phyloP scores from a whole-genome alignment of 1,140 invertebrate species.

The Lethrus apterus region DNA sequence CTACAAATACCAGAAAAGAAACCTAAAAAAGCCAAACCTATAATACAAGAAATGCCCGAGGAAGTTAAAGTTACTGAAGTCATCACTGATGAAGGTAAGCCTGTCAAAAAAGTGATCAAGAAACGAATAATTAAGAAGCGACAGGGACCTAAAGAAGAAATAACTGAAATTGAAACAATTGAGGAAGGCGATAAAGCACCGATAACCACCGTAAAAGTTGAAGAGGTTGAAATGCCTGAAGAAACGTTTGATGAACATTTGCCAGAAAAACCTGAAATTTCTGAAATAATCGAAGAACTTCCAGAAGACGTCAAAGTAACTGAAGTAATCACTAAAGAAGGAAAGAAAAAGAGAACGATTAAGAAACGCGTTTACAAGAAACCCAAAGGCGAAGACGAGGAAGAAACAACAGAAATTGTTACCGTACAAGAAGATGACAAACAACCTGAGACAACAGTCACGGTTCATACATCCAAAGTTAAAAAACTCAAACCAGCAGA shows the following conservation, averaged over 20 bases:
- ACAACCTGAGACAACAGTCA: slow-evolving; percentile 31
- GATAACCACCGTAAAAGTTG: slow-evolving; percentile 34
- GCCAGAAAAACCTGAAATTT: slow-evolving; percentile 13
- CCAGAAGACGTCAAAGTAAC: slow-evolving; percentile 40
- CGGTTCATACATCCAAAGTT: slow-evolving; percentile 20
- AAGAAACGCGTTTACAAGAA: slow-evolving; percentile 16
- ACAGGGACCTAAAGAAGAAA: slow-evolving; percentile 33
- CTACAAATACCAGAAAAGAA: slow-evolving; percentile 5
- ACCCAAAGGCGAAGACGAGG: slow-evolving; percentile 26
- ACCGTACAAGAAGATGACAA: slow-evolving; percentile 30
- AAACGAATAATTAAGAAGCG: slow-evolving; percentile 31
- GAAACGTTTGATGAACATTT: slow-evolving; percentile 16
- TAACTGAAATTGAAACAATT: slow-evolving; percentile 34
- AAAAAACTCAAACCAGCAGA: neutral
- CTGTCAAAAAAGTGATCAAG: slow-evolving; percentile 29
- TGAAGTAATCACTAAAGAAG: slow-evolving; percentile 31
- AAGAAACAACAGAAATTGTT: slow-evolving; percentile 37
- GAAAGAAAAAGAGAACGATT: slow-evolving; percentile 30
- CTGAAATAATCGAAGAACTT: slow-evolving; percentile 25
- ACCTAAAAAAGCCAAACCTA: slow-evolving; percentile 13
- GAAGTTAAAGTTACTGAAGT: slow-evolving; percentile 36
- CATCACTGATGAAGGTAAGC: slow-evolving; percentile 31
- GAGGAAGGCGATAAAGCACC: slow-evolving; percentile 38
- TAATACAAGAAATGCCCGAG: slow-evolving; percentile 38
- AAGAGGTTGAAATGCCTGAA: slow-evolving; percentile 28